Evolutionary conservation across 2,888 invertebrate genomes (phyloP).

Genomic region (Calameuta filiformis): DNA sequence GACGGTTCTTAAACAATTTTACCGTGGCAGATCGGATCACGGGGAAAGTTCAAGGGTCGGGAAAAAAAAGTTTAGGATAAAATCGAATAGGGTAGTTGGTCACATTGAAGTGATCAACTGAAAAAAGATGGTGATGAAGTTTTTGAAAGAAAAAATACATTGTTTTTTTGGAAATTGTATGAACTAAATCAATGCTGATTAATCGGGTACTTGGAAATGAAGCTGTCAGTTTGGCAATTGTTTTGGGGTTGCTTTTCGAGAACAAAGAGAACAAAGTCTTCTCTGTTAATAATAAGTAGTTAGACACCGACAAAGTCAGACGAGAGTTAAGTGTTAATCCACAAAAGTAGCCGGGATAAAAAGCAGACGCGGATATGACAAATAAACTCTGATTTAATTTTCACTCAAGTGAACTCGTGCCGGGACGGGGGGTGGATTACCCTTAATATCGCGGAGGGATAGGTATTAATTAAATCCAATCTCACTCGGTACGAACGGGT

Average conservation of each 20-base stretch:
- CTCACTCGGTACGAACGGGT: constrained; percentile 31
- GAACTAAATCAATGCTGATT: neutral
- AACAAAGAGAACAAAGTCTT: neutral
- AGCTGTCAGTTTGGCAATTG: neutral
- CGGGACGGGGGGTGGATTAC: constrained; percentile 40
- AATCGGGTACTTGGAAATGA: neutral
- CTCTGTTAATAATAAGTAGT: constrained; percentile 18
- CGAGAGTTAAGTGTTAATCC: constrained; percentile 29
- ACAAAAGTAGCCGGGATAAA: constrained; percentile 33
- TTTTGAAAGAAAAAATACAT: neutral
- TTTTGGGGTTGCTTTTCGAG: neutral
- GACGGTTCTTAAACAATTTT: constrained; percentile 31
- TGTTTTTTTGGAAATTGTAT: neutral
- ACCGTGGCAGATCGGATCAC: neutral
- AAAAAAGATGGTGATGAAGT: neutral
- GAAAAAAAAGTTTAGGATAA: neutral
- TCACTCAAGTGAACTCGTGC: constrained; percentile 27
- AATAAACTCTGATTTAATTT: constrained; percentile 58
- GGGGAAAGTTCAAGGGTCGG: neutral
- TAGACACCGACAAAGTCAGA: constrained; percentile 10
- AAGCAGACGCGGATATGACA: constrained; percentile 42
- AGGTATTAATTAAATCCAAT: constrained; percentile 57
- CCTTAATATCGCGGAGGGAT: constrained; percentile 48
- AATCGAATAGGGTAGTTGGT: neutral
- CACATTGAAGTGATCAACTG: neutral